Evolutionary conservation across 2,797 vertebrate species (phyloP), one percentile per base, ranked within the genome.

Genomic region (Halcyon leucocephala): DNA sequence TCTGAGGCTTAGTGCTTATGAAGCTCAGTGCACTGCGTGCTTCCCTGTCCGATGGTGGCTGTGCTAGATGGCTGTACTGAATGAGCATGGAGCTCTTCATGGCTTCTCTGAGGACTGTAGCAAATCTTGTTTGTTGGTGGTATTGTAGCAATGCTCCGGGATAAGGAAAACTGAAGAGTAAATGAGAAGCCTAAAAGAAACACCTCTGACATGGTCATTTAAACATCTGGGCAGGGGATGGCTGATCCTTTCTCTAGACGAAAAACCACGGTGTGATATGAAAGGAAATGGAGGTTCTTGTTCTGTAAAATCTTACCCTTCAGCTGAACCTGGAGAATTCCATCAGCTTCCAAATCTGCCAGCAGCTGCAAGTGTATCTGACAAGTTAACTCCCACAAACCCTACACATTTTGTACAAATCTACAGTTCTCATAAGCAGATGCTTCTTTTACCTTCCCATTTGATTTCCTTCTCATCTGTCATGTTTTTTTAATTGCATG

Each of bases 301-400:
- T 76, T 89, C 55, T 86, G 29, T 76, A 89, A 84, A 91, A 64
- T 84, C n/a, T 85, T 88, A n/a, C 42, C 66, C 91, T 91, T 65
- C 35, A 84, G 29, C 48, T 96, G 93, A 95, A 91, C 77, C 44
- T 90, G 85, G 58, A 95, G 70, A 60, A 57, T 89, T 26, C 41
- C 55, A 84, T 91, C 82, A 93, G 42, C 91, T 94, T 90, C 82
- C 80, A 95, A 44, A 86, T 89, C 58, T 84, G 44, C 51, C 73
- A 89, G 82, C 89, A 94, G 70, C 86, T 95, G 64, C 65, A 80
- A 93, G 46, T 88, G 28, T 86, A 60, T 90, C 77, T 89, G 37
- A 77, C 51, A 89, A 51, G 73, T 88, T 76, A 95, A 91, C 93
- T 95, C 94, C 91, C 80, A 94, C 91, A 84, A 73, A 93, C 51